phyloP scores from a whole-genome alignment of 2,113 vertebrate species.

The Siniperca chuatsi region DNA sequence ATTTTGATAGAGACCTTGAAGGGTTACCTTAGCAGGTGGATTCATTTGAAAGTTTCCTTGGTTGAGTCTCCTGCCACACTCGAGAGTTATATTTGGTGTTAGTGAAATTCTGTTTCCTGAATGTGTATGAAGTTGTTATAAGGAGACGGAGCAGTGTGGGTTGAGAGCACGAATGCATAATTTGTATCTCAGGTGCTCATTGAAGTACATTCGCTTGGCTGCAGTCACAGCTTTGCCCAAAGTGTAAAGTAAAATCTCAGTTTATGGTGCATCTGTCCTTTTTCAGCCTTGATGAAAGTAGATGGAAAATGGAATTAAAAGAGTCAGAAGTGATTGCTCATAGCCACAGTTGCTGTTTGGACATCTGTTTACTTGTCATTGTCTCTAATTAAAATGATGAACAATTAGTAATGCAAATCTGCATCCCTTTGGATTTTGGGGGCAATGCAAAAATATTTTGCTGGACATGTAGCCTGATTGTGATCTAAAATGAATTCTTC shows the following conservation, averaged over 20 bases:
- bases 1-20: conserved; percentile 53
- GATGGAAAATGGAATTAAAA: conserved; percentile 62
- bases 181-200: conserved; percentile 58
- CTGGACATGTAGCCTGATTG: not conserved
- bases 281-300: conserved; percentile 55
- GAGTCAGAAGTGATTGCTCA: conserved; percentile 63
- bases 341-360: conserved; percentile 61
- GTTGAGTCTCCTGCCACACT: conserved; percentile 37
- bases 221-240: conserved; percentile 36
- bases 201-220: conserved; percentile 50
- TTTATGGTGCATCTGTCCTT: conserved; percentile 66
- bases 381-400: conserved; percentile 76
- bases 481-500: not conserved
- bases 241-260: conserved; percentile 49
- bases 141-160: conserved; percentile 32
- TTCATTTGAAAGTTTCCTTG: conserved; percentile 54
- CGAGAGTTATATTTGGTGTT: conserved; percentile 44
- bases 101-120: conserved; percentile 40
- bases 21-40: conserved; percentile 41
- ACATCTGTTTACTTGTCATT: conserved; percentile 72
- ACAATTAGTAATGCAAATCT: conserved; percentile 66
- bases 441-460: conserved; percentile 8
- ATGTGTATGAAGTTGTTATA: conserved; percentile 46
- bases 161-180: conserved; percentile 30
- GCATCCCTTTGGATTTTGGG: conserved; percentile 35